A percentile compares a stretch with the other conserved stretches of the same genome.
Conservation (phyloP, 2,113 vertebrate species). For the Neoarius graeffei region DNA sequence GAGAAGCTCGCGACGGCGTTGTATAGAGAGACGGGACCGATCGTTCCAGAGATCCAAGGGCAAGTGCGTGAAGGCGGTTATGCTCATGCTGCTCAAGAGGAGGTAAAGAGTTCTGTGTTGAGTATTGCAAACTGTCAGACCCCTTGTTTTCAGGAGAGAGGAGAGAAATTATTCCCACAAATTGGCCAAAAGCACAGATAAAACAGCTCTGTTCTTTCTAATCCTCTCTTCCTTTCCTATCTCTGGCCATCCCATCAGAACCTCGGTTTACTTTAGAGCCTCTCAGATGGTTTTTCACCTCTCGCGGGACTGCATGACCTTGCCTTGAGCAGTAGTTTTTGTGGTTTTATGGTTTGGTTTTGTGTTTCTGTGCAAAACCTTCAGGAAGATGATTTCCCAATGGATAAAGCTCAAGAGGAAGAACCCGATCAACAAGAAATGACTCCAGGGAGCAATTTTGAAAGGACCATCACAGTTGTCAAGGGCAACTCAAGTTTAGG, state of each 20-base stretch:
- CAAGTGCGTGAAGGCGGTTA: slow-evolving; percentile 1
- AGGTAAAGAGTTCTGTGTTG: slow-evolving; percentile 42
- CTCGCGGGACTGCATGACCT: slow-evolving; percentile 34
- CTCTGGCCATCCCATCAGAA: slow-evolving; percentile 14
- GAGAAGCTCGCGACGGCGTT: slow-evolving; percentile 51
- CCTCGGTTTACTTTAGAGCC: neutral
- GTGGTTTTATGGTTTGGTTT: slow-evolving; percentile 19
- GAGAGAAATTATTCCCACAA: neutral
- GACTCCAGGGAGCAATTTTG: slow-evolving; percentile 72
- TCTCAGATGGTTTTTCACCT: slow-evolving; percentile 17
- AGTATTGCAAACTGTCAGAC: neutral
- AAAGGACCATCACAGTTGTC: slow-evolving; percentile 89
- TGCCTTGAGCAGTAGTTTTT: slow-evolving; percentile 22
- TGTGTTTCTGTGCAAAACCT: slow-evolving; percentile 32
- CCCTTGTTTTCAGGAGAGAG: neutral
- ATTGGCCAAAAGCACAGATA: neutral
- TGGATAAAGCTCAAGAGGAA: slow-evolving; percentile 54
- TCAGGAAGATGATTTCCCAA: slow-evolving; percentile 73
- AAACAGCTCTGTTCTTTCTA: neutral
- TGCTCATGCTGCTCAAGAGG: slow-evolving; percentile 50
- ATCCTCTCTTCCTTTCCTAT: neutral
- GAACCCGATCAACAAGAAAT: slow-evolving; percentile 47
- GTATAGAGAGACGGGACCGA: slow-evolving; percentile 58
- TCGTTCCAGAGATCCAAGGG: slow-evolving; percentile 44
- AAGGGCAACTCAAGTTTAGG: slow-evolving; percentile 97